Evolutionary conservation across 2,797 vertebrate species (phyloP).

Genomic region (Podarcis siculus): DNA sequence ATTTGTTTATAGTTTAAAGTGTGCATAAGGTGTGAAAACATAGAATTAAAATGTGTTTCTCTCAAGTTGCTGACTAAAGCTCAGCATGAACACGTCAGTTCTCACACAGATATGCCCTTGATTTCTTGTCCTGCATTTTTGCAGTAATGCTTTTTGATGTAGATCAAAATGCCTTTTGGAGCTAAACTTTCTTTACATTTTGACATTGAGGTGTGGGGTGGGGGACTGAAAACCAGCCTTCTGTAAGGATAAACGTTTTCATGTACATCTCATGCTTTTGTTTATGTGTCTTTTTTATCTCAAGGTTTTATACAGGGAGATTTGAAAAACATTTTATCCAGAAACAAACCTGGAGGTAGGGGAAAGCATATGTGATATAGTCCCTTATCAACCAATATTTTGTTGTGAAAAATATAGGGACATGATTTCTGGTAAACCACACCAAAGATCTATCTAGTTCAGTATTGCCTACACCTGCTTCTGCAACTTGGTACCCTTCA

Average conservation of each 20-base stretch:
- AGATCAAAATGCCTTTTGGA: conserved; percentile 29
- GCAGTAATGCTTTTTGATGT: neutral
- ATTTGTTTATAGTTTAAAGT: neutral
- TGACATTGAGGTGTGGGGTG: neutral
- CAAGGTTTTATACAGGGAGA: conserved; percentile 9
- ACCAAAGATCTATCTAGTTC: too few relatives aligned
- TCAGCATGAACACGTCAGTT: conserved; percentile 38
- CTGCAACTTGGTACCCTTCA: too few relatives aligned
- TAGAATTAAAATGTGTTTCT: conserved; percentile 16
- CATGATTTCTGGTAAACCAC: neutral
- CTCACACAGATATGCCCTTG: conserved; percentile 27
- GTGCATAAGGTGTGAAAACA: neutral
- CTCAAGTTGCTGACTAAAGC: conserved; percentile 36
- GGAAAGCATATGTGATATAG: conserved; percentile 4
- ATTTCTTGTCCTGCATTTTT: conserved; percentile 3
- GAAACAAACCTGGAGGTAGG: neutral
- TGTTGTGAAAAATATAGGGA: neutral
- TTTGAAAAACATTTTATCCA: conserved; percentile 43
- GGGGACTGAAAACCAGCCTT: neutral
- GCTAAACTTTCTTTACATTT: conserved; percentile 38
- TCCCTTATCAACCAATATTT: neutral
- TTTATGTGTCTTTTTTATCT: conserved; percentile 16
- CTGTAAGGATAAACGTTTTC: conserved; percentile 20
- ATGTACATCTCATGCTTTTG: neutral
- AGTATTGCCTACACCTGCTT: too few relatives aligned